These are phyloP conservation scores for Percina caprodes DNA, from an alignment of 2,113 vertebrate species.

Conservation along the genomic window DNA sequence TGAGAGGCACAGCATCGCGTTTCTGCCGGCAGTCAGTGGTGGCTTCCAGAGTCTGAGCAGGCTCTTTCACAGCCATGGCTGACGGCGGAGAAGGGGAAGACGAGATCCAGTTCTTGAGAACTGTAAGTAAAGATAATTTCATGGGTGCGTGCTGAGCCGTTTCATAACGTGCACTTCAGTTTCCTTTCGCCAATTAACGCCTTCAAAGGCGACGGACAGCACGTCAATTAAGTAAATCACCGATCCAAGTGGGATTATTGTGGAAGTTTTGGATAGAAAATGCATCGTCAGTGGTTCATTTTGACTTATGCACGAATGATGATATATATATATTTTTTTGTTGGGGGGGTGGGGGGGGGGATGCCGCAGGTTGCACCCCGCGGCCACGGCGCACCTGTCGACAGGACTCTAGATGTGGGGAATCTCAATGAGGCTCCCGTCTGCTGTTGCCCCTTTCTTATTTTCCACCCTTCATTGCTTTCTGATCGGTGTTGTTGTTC, in stretches of 20 bases:
- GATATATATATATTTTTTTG: background rate
- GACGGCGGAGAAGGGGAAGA: constrained; percentile 97
- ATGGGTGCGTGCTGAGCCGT: constrained; percentile 6
- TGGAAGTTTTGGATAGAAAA: constrained; percentile 46
- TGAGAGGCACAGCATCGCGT: constrained; percentile 84
- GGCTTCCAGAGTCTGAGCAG: constrained; percentile 90
- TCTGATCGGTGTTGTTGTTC: background rate
- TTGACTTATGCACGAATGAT: constrained; percentile 17
- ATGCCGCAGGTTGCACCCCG: constrained; percentile 54
- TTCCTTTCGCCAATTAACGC: constrained; percentile 40
- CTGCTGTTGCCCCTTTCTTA: constrained; percentile 61
- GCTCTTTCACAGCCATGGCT: constrained; percentile 95
- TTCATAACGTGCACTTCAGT: background rate
- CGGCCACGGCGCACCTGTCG: constrained; percentile 75
- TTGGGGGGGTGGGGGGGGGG: constrained; percentile 2
- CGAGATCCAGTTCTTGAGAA: constrained; percentile 99
- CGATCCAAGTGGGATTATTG: constrained; percentile 10
- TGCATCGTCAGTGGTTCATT: constrained; percentile 5
- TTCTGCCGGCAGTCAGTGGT: constrained; percentile 85
- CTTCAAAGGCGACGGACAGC: background rate
- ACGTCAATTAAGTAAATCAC: constrained; percentile 19
- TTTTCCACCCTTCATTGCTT: background rate
- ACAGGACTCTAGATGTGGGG: constrained; percentile 55
- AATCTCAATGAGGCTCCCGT: constrained; percentile 63
- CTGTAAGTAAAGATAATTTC: constrained; percentile 89